Conservation (phyloP, 2,888 invertebrate genomes). For the Dasysyrphus albostriatus region DNA sequence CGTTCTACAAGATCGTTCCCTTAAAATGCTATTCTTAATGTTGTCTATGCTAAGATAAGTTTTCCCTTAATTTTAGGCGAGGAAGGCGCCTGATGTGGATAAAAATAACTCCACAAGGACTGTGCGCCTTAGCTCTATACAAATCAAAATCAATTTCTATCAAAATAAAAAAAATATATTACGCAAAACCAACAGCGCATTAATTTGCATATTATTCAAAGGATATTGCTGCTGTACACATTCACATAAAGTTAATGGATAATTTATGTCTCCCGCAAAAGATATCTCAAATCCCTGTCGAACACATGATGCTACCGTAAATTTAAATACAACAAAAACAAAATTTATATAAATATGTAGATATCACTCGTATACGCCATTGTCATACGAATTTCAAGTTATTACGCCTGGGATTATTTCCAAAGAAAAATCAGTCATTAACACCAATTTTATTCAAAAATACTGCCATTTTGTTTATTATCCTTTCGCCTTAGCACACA, state of each 20-base stretch:
- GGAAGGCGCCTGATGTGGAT: background rate
- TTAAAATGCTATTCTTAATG: background rate
- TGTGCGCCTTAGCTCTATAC: background rate
- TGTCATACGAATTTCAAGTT: background rate
- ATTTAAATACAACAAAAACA: conserved; percentile 23
- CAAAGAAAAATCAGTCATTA: conserved; percentile 22
- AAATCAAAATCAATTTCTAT: conserved; percentile 8
- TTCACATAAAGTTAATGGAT: conserved; percentile 8
- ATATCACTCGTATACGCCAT: background rate
- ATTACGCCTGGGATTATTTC: background rate
- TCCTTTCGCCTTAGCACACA: conserved; percentile 20
- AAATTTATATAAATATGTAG: background rate
- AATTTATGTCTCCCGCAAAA: background rate
- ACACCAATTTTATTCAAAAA: conserved; percentile 26
- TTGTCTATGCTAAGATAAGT: background rate
- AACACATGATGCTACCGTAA: conserved; percentile 1
- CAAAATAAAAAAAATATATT: background rate
- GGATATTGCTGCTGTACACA: background rate
- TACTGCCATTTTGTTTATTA: conserved; percentile 21
- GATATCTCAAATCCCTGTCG: background rate
- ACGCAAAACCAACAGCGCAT: background rate
- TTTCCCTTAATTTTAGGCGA: background rate
- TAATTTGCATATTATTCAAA: conserved; percentile 1
- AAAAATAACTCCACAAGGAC: background rate
- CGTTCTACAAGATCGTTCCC: background rate